Conservation (phyloP, 2,113 vertebrate species). For the Onychorhynchus coronatus region DNA sequence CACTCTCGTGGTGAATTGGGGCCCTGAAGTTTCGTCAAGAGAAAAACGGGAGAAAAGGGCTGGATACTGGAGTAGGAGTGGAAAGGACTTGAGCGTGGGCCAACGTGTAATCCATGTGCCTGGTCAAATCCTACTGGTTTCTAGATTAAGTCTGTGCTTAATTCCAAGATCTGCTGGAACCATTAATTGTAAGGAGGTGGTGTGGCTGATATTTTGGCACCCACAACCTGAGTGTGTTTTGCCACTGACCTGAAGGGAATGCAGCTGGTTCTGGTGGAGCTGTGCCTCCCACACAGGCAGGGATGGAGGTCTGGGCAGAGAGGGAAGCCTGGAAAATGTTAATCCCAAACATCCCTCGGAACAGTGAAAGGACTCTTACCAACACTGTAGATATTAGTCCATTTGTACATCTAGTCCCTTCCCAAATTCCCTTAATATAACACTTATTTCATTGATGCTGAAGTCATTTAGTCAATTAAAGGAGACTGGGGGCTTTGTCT, state of each 20-base stretch:
- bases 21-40: not conserved
- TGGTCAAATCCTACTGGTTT: not conserved
- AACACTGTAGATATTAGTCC: not conserved
- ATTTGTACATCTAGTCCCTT: not conserved
- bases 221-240: not conserved
- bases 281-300: not conserved
- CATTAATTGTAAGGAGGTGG: not conserved
- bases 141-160: not conserved
- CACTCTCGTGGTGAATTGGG: not conserved
- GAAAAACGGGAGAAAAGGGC: not conserved
- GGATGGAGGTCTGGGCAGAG: not conserved
- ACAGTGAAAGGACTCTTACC: not conserved
- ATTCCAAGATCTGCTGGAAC: not conserved
- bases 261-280: not conserved
- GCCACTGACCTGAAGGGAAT: not conserved
- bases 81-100: not conserved
- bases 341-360: not conserved
- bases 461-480: not conserved
- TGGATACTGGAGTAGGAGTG: rapidly evolving
- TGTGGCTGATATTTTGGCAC: not conserved
- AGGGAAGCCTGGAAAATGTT: not conserved
- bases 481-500: not conserved
- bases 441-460: not conserved
- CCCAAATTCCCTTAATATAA: not conserved
- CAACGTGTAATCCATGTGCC: rapidly evolving